Conservation (phyloP, 2,113 vertebrate species). For the Dicrurus megarhynchus region DNA sequence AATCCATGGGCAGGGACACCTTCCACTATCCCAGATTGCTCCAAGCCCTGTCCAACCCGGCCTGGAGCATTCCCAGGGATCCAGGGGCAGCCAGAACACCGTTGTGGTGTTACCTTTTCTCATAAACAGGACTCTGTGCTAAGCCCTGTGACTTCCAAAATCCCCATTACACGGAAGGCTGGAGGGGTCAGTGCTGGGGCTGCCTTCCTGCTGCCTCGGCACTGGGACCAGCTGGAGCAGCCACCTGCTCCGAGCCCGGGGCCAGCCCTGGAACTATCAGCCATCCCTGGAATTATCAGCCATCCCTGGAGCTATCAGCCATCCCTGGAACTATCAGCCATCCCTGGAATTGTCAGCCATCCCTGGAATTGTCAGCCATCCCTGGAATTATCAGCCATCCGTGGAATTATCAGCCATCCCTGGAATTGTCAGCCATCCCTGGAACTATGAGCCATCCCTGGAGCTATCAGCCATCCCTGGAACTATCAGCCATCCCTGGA, state of each 20-base stretch:
- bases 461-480: not conserved
- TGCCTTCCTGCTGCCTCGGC: not conserved
- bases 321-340: not conserved
- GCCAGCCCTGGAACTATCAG: not conserved
- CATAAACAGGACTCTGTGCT: fast-evolving
- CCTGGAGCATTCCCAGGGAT: not conserved
- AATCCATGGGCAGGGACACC: not conserved
- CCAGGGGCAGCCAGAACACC: not conserved
- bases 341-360: fast-evolving
- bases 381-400: not conserved
- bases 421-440: too few relatives aligned
- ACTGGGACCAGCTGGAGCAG: not conserved
- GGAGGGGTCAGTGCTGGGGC: not conserved
- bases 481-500: too few relatives aligned
- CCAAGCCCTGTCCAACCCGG: not conserved
- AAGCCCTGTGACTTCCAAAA: not conserved
- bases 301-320: fast-evolving
- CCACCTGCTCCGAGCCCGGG: not conserved
- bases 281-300: fast-evolving
- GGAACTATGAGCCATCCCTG: fast-evolving
- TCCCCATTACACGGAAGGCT: fast-evolving
- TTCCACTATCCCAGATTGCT: not conserved
- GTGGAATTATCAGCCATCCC: too few relatives aligned
- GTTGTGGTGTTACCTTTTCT: not conserved
- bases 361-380: fast-evolving